Evolutionary conservation across 2,888 invertebrate genomes (phyloP), one percentile per base, ranked within the genome.

Genomic region (Chironomus tentans): DNA sequence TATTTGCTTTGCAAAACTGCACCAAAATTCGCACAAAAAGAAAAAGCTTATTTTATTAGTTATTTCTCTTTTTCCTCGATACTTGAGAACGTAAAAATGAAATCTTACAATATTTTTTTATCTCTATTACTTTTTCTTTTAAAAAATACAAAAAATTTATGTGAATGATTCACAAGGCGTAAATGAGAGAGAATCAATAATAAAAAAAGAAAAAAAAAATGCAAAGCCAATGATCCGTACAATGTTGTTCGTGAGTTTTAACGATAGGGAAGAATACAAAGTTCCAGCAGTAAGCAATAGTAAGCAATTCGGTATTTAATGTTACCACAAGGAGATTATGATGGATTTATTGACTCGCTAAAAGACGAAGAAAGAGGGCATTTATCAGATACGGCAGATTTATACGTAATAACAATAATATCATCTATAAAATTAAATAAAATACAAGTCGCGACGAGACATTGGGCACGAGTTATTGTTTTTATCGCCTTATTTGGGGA

Each of bases 401-500:
- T 24, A 48, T 21, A 62, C n/a, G 38, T 18, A 13, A 28, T 38
- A 38, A 38, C 38, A 38, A 38, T 38, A 38, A 10, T 38, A 38
- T 38, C 38, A 38, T 38, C 38, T 38, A 38, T 38, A 38, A 38
- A 38, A 38, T 38, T 38, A 10, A 38, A 38, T 38, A 38, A 38
- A 38, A 38, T 38, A 38, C 38, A 38, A 38, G 38, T 38, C 21
- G 61, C 13, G 28, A 46, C 21, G 48, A 70, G 72, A 74, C 74
- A 38, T 62, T 68, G 62, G 68, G 74, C 74, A 74, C 74, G 68
- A 74, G 74, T 74, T 74, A 68, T 68, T 74, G 74, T 74, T 62
- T 72, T 72, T 68, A 74, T 74, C 74, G 68, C 74, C 74, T 74
- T 74, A 74, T 74, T 74, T 74, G 74, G 74, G 74, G 68, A 68